Conservation (phyloP, 2,113 vertebrate genomes). For the Salvelinus namaycush region DNA sequence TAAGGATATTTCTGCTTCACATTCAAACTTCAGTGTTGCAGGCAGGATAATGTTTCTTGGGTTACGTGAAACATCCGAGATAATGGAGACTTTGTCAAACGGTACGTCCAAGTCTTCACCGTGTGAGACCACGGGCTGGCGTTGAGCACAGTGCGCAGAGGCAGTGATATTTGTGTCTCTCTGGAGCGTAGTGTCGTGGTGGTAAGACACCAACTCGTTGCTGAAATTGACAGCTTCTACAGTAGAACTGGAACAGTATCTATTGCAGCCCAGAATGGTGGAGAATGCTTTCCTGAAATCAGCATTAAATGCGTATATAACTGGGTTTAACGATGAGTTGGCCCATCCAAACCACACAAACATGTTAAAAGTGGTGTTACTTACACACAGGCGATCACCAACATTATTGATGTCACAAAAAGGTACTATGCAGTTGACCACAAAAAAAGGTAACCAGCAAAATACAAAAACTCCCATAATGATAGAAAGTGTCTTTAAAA, state of each 20-base stretch:
- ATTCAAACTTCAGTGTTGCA: background rate
- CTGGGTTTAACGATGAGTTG: conserved; percentile 9
- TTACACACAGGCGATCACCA: background rate
- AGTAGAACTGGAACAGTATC: background rate
- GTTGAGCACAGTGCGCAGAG: background rate
- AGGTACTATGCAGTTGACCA: conserved; percentile 1
- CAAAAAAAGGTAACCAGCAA: conserved; percentile 8
- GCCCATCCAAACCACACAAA: conserved; percentile 10
- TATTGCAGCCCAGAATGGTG: conserved; percentile 7
- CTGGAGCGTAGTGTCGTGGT: conserved; percentile 10
- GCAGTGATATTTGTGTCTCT: background rate
- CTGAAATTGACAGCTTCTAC: conserved; percentile 7
- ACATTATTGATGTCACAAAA: background rate
- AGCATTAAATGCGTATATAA: conserved; percentile 8
- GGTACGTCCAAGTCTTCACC: background rate
- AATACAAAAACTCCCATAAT: conserved; percentile 8
- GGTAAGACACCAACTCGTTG: conserved; percentile 10
- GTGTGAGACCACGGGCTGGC: background rate
- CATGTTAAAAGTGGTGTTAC: conserved; percentile 4
- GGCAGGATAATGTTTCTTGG: conserved; percentile 8
- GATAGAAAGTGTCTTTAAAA: conserved; percentile 9
- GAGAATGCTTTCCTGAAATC: conserved; percentile 11
- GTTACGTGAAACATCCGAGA: background rate
- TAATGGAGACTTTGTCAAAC: conserved; percentile 4
- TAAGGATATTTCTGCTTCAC: conserved; percentile 10